These are phyloP conservation scores for Zaprionus ornatus DNA, from an alignment of 1,140 invertebrate species.

Conservation along the genomic window DNA sequence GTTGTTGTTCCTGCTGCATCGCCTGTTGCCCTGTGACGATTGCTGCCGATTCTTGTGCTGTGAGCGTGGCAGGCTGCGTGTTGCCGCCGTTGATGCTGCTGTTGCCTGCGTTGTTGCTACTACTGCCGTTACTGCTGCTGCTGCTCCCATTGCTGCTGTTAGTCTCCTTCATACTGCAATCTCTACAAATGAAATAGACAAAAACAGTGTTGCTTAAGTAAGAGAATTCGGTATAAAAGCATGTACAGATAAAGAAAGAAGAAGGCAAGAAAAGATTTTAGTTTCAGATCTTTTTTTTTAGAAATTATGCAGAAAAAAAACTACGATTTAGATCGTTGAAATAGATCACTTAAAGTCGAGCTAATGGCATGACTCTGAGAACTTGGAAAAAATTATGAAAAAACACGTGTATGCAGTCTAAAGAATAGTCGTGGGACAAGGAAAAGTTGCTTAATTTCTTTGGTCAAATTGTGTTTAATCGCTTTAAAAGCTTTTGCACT, in stretches of 20 bases:
- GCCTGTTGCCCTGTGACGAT: constrained; percentile 24
- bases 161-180: constrained; percentile 62
- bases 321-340: too few species aligned
- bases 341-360: too few species aligned
- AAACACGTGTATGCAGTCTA: too few species aligned
- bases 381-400: too few species aligned
- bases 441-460: background rate
- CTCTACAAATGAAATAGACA: background rate
- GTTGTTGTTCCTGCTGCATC: constrained; percentile 39
- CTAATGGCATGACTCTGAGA: too few species aligned
- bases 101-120: constrained; percentile 40
- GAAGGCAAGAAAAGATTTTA: too few species aligned
- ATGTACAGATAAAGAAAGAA: too few species aligned
- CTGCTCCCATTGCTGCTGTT: constrained; percentile 24
- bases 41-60: constrained; percentile 23
- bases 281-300: too few species aligned
- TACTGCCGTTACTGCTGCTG: constrained; percentile 58
- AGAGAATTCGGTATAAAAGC: background rate
- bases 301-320: too few species aligned
- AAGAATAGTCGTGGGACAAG: background rate
- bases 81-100: constrained; percentile 1
- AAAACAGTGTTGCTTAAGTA: background rate
- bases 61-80: constrained; percentile 17
- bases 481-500: constrained; percentile 2
- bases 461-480: background rate